phyloP scores from a whole-genome alignment of 2,113 vertebrate genomes.

The Melozone crissalis region DNA sequence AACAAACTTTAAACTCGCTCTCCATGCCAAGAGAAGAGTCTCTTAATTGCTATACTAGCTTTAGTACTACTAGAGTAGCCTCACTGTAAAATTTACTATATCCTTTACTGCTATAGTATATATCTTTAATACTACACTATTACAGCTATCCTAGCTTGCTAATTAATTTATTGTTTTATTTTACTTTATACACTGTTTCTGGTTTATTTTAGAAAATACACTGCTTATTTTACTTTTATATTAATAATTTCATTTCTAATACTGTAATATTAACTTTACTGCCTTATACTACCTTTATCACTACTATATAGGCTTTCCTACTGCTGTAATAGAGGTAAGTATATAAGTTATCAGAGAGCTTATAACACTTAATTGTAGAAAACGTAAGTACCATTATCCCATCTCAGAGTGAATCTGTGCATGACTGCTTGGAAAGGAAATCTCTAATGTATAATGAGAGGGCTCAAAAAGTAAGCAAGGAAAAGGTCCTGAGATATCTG shows the following conservation, averaged over 20 bases:
- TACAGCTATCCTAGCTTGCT: not conserved
- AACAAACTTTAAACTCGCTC: conserved; percentile 1
- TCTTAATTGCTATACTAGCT: not conserved
- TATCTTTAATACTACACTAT: not conserved
- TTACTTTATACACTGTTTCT: not conserved
- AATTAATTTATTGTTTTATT: not conserved
- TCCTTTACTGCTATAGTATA: not conserved
- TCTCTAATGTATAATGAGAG: not conserved
- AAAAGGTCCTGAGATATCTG: not conserved
- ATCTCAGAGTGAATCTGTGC: not conserved
- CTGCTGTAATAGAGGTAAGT: not conserved
- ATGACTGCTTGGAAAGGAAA: not conserved
- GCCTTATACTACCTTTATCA: not conserved
- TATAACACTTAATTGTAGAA: not conserved
- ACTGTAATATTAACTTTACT: not conserved
- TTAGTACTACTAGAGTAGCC: not conserved
- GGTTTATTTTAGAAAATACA: not conserved
- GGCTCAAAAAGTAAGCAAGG: not conserved
- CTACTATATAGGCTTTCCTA: not conserved
- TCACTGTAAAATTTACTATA: not conserved
- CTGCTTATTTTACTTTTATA: not conserved
- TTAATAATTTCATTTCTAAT: not conserved
- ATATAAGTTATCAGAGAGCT: not conserved
- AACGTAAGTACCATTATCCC: not conserved
- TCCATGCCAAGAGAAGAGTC: not conserved